Base-by-base conservation (phyloP, 2,888 invertebrate genomes). In the Operophtera brumata region DNA sequence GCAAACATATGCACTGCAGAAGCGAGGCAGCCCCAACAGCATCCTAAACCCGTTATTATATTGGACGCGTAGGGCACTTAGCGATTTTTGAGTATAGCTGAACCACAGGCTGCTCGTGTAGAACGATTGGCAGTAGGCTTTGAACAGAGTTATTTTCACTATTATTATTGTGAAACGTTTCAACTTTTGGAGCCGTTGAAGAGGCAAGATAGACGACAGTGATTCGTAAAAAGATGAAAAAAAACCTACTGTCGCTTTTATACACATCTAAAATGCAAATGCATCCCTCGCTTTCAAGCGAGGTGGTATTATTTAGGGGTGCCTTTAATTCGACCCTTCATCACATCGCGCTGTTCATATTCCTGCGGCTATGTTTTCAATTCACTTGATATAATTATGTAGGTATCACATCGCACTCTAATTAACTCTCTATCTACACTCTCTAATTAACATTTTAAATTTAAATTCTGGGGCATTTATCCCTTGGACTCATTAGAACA, bases 311-410 rank as follows among this genome's bases (percentile, higher is more conserved):
- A n/a, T n/a, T n/a, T n/a, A n/a, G 71, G 72, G 74, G 78, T 71
- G 71, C 77, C 79, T 79, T 82, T 78, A 71, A 79, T 74, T 76
- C 73, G 71, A 56, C 84, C 83, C 79, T 79, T 66, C 56, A 64
- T 62, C 55, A 56, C 45, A 52, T 54, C 57, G 60, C 61, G 65
- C 65, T 67, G 56, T 62, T 65, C 66, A 67, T 72, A 63, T 73
- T 73, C 66, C 65, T 72, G 75, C 65, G 73, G 75, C 73, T 71
- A 73, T 76, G 73, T 80, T 79, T 80, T 82, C 75, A 78, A 82
- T 81, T 79, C 68, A 58, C 56, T 56, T 61, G 65, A 69, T 70
- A 67, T 71, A 71, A 47, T 57, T 56, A 51, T 32, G 68, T 60
- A 59, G 51, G 56, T 65, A n/a, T n/a, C n/a, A n/a, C n/a, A n/a